Percentiles rank a stretch among this genome's conserved stretches.
Conservation (phyloP, 2,888 invertebrate species). For the Hartigia nigra region DNA sequence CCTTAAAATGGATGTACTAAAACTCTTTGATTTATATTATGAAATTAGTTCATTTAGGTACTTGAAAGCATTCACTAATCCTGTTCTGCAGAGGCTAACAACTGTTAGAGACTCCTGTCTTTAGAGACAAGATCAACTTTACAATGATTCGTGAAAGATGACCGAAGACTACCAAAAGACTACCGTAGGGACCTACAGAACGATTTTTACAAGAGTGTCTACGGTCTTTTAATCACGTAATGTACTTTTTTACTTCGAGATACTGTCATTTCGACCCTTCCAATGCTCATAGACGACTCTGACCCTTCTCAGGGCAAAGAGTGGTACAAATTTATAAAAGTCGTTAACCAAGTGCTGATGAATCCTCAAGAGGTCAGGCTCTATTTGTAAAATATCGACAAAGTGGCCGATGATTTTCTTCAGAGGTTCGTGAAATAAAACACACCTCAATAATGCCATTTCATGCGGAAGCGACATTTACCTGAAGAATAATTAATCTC, state of each 20-base stretch:
- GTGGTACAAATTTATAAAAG: slow-evolving; percentile 69
- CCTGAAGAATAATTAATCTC: background rate
- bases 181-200: slow-evolving; percentile 56
- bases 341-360: slow-evolving; percentile 70
- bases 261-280: background rate
- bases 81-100: background rate
- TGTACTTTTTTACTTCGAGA: background rate
- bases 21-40: background rate
- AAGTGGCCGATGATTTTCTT: slow-evolving; percentile 50
- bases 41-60: background rate
- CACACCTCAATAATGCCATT: slow-evolving; percentile 55
- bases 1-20: background rate
- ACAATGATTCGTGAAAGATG: background rate
- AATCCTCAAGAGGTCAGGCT: slow-evolving; percentile 62
- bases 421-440: slow-evolving; percentile 41
- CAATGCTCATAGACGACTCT: background rate
- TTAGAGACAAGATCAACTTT: background rate
- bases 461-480: background rate
- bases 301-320: slow-evolving; percentile 61
- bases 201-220: slow-evolving; percentile 41
- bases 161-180: too few relatives aligned
- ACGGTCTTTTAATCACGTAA: slow-evolving; percentile 62
- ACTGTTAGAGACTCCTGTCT: too few relatives aligned
- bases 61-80: background rate
- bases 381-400: slow-evolving; percentile 52